Base-by-base conservation (phyloP, 2,113 vertebrate genomes). In the Tetrao urogallus region DNA sequence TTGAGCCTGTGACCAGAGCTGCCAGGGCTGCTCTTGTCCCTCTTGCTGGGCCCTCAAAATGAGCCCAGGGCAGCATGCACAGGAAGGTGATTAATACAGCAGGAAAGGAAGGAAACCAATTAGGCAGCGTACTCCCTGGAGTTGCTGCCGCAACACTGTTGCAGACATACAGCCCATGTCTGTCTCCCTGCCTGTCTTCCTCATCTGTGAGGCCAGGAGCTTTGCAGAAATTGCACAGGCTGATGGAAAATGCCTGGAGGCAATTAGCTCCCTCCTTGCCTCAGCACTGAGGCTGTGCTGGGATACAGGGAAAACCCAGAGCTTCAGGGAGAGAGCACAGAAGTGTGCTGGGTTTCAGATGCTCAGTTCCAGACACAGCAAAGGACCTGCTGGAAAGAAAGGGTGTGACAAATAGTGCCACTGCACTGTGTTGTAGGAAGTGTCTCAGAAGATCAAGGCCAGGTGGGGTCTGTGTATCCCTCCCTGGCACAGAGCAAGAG, bases 101-200 rank as follows among this genome's bases (percentile, higher is more conserved):
- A 20, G 76, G 38, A 43, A 84, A 80, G 82, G 79, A 36, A 89
- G 75, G 58, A 91, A 94, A 88, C 32, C 83, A 91, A 81, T 81
- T 69, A 86, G 84, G 80, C 22, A 45, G 58, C 57, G 15, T 1
- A 0, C 52, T 89, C 30, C 57, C 24, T 87, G 73, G 50, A 74
- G 40, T 13, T 74, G 19, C 74, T 73, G 47, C 50, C 20, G 34
- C 20, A 9, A 42, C 21, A 88, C 67, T 38, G 48, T 61, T 54
- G 77, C 45, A 88, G 18, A 10, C 10, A 4, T 58, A n/a, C 38
- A 61, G 38, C 18, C 27, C 28, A 38, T 2, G 0, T 25, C 87
- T 67, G 38, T 66, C 78, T 78, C 61, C 43, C 36, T 89, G 27
- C 61, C 76, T 0, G 0, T 54, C 77, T 38, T 58, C 60, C 24